phyloP scores from a whole-genome alignment of 2,797 vertebrate genomes.

The Propithecus perrieri region DNA sequence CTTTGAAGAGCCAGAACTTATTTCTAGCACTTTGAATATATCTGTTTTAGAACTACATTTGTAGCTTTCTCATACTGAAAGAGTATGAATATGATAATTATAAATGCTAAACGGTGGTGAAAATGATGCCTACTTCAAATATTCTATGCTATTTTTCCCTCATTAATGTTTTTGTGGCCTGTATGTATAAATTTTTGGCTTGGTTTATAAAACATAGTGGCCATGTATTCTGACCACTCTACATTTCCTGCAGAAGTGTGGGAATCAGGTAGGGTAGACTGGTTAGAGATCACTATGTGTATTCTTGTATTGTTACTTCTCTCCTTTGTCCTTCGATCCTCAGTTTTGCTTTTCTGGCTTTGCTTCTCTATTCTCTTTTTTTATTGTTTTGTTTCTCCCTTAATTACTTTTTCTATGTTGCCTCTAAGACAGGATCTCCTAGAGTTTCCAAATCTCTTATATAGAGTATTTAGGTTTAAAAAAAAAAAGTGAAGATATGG shows the following conservation, averaged over 20 bases:
- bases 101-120: background rate
- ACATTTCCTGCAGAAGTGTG: background rate
- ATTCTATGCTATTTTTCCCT: background rate
- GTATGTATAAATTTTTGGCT: background rate
- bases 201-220: slow-evolving; percentile 6
- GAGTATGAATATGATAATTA: background rate
- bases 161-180: background rate
- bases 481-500: background rate
- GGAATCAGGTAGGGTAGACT: background rate
- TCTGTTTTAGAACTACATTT: slow-evolving; percentile 22
- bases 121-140: background rate
- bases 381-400: background rate
- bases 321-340: background rate
- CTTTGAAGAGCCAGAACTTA: slow-evolving; percentile 43
- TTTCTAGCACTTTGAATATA: background rate
- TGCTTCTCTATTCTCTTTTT: background rate
- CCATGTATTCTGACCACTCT: background rate
- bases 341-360: background rate
- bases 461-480: background rate
- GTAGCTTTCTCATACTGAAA: background rate
- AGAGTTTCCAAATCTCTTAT: slow-evolving; percentile 4
- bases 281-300: background rate
- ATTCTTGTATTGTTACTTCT: background rate
- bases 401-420: background rate
- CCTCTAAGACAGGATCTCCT: background rate